These are phyloP conservation scores for Loxodonta africana DNA, from an alignment of 2,113 vertebrate genomes.

Conservation along the genomic window DNA sequence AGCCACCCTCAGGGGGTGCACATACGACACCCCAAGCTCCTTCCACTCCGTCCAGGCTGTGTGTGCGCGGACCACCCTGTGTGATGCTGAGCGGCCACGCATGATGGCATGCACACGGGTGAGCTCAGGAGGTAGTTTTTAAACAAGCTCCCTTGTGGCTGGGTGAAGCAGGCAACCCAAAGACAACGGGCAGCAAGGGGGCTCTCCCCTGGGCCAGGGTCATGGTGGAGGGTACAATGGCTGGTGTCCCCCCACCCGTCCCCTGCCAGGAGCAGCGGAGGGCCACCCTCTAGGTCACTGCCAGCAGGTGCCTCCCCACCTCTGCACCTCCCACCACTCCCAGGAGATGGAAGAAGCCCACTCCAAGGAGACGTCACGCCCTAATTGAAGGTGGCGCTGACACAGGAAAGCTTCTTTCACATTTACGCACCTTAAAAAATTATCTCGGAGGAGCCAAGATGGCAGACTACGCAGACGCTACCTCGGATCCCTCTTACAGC, in stretches of 20 bases:
- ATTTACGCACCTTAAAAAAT: not conserved
- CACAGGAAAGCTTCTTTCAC: not conserved
- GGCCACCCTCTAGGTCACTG: too few species aligned
- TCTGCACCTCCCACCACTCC: not conserved
- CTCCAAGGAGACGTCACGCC: accelerated
- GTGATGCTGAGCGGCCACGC: too few species aligned
- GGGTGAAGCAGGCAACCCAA: accelerated
- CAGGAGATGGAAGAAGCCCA: not conserved
- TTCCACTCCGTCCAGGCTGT: too few species aligned
- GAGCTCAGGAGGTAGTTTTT: not conserved
- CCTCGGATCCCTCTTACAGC: too few species aligned
- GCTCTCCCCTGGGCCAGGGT: not conserved
- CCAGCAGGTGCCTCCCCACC: accelerated
- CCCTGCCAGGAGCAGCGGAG: not conserved
- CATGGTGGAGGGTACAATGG: not conserved
- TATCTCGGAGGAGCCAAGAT: too few species aligned
- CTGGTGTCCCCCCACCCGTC: too few species aligned
- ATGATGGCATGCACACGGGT: accelerated
- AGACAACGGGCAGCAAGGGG: accelerated
- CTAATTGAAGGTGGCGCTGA: too few species aligned
- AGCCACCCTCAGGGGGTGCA: not conserved
- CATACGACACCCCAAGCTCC: too few species aligned
- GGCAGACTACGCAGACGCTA: too few species aligned
- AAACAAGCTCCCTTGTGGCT: not conserved
- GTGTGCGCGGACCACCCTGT: too few species aligned